These are phyloP conservation scores for Miichthys miiuy DNA, from an alignment of 2,797 vertebrate genomes.

Conservation along the genomic window DNA sequence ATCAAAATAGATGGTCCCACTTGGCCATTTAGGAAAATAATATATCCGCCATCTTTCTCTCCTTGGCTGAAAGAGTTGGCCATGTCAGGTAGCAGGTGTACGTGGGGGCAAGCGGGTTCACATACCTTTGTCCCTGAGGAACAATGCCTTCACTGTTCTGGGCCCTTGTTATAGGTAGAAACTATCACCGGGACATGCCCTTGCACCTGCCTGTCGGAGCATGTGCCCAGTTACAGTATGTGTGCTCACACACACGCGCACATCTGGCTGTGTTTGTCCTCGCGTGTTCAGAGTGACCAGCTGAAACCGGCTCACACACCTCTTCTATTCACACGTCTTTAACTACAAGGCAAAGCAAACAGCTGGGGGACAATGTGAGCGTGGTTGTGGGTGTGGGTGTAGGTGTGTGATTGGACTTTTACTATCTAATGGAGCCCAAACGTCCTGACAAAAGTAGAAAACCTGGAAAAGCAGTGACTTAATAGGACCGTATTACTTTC, in stretches of 20 bases:
- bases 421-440: conserved; percentile 36
- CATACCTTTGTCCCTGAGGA: conserved; percentile 77
- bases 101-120: conserved; percentile 64
- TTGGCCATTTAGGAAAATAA: conserved; percentile 60
- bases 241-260: conserved; percentile 23
- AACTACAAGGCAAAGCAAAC: conserved; percentile 43
- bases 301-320: conserved; percentile 40
- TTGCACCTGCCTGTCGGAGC: conserved; percentile 70
- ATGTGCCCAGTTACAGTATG: conserved; percentile 45
- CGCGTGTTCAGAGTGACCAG: conserved; percentile 51
- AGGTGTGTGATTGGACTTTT: conserved; percentile 26
- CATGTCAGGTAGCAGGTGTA: conserved; percentile 76
- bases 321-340: conserved; percentile 51
- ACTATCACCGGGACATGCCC: conserved; percentile 59
- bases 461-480: conserved; percentile 7
- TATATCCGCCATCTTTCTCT: conserved; percentile 46
- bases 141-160: conserved; percentile 75
- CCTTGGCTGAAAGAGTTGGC: conserved; percentile 66
- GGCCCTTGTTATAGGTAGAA: conserved; percentile 54
- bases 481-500: not conserved
- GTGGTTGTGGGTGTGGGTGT: conserved; percentile 10
- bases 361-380: conserved; percentile 33
- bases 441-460: conserved; percentile 5
- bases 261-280: conserved; percentile 58
- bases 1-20: conserved; percentile 60